Percentiles rank a stretch among this genome's conserved stretches.
phyloP scores from a whole-genome alignment of 2,113 vertebrate genomes.

The human region DNA sequence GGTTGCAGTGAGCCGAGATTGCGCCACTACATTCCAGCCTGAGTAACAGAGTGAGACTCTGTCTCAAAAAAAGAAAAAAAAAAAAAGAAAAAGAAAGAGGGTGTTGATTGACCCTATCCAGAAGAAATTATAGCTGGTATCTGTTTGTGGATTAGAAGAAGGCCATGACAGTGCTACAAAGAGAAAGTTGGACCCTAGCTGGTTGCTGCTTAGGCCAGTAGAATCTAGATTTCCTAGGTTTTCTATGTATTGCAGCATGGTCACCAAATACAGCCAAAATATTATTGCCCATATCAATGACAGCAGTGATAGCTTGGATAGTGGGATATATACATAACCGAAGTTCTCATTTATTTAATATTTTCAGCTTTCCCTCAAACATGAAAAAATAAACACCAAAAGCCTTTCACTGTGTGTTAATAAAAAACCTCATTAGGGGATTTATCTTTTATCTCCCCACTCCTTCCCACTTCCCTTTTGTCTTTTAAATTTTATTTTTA shows the following conservation, averaged over 20 bases:
- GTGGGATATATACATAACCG: not conserved
- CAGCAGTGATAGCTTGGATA: not conserved
- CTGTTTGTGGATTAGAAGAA: not conserved
- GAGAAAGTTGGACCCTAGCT: not conserved
- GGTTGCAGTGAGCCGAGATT: too few relatives aligned
- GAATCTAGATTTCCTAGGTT: not conserved
- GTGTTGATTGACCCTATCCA: not conserved
- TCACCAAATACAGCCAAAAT: not conserved
- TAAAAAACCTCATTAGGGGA: not conserved
- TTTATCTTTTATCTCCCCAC: not conserved
- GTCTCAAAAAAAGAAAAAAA: too few relatives aligned
- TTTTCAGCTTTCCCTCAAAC: not conserved
- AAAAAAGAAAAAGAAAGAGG: not conserved
- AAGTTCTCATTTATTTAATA: not conserved
- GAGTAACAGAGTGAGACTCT: too few relatives aligned
- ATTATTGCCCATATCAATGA: not conserved
- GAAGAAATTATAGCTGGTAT: not conserved
- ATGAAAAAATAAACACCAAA: slow-evolving; percentile 12
- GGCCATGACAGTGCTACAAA: not conserved
- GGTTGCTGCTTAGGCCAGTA: not conserved
- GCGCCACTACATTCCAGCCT: too few relatives aligned
- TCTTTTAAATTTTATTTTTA: too few relatives aligned
- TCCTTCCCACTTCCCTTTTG: not conserved
- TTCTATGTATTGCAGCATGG: not conserved
- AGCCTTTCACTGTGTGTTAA: not conserved